Percentiles rank a stretch among this genome's conserved stretches.
Evolutionary conservation across 2,888 invertebrate genomes (phyloP).

Genomic region (Cataglyphis albicans): DNA sequence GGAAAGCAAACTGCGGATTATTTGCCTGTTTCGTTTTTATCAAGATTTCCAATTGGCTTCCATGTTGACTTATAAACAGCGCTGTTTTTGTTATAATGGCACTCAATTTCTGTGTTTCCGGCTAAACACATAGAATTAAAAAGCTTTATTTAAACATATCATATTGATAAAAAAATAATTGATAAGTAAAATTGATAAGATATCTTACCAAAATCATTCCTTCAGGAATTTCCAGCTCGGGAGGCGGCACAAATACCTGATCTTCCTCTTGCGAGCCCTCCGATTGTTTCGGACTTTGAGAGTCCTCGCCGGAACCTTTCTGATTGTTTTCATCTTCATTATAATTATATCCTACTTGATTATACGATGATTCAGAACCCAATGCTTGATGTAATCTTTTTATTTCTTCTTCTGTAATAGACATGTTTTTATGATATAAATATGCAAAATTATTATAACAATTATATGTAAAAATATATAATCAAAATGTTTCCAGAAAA

Average conservation of each 20-base stretch:
- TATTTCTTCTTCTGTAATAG: constrained; percentile 94
- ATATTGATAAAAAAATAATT: constrained; percentile 11
- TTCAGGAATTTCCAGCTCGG: constrained; percentile 91
- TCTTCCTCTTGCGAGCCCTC: constrained; percentile 88
- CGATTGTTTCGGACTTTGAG: constrained; percentile 84
- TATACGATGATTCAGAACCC: constrained; percentile 87
- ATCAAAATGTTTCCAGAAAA: constrained; percentile 10
- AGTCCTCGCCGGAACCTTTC: constrained; percentile 84
- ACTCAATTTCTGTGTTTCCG: constrained; percentile 94
- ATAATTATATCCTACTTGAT: constrained; percentile 93
- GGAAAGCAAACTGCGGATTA: constrained; percentile 97
- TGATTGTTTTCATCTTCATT: constrained; percentile 87
- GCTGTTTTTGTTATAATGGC: constrained; percentile 98
- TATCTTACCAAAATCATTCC: constrained; percentile 90
- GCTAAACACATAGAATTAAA: constrained; percentile 87
- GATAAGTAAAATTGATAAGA: neutral
- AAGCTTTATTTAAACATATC: constrained; percentile 58
- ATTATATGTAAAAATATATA: neutral
- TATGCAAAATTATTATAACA: neutral
- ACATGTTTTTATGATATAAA: neutral
- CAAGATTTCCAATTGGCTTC: constrained; percentile 99
- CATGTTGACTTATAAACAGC: constrained; percentile 94
- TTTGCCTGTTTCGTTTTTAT: constrained; percentile 98
- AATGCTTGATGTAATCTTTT: constrained; percentile 93
- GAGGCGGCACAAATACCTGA: constrained; percentile 91